Evolutionary conservation across 2,888 invertebrate genomes (phyloP).

Genomic region (Troides helena): DNA sequence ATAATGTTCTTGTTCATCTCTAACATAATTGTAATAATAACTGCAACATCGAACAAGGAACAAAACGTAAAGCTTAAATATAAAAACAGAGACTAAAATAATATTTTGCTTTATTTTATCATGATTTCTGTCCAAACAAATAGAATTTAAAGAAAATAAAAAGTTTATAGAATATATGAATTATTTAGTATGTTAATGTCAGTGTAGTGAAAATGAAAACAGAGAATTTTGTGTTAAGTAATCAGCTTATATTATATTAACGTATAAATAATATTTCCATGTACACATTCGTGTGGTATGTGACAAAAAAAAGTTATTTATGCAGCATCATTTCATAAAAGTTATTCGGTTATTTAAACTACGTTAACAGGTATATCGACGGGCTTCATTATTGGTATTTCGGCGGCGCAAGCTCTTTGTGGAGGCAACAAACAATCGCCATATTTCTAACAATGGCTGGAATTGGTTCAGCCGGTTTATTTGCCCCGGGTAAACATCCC

Average conservation of each 20-base stretch:
- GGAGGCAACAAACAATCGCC: slow-evolving; percentile 50
- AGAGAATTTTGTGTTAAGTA: too few species aligned
- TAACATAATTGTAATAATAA: too few species aligned
- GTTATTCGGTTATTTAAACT: slow-evolving; percentile 2
- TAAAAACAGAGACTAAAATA: too few species aligned
- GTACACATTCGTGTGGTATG: not conserved
- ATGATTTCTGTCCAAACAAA: too few species aligned
- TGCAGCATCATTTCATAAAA: not conserved
- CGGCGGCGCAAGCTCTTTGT: slow-evolving; percentile 38
- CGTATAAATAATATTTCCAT: not conserved
- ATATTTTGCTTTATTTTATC: too few species aligned
- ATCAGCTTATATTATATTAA: not conserved
- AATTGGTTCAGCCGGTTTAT: slow-evolving; percentile 46
- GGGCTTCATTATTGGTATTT: slow-evolving; percentile 43
- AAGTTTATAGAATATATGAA: too few species aligned
- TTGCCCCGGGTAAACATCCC: slow-evolving; percentile 49
- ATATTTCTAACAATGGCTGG: slow-evolving; percentile 61
- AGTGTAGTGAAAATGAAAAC: too few species aligned
- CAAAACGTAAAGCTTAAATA: too few species aligned
- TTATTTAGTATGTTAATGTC: too few species aligned
- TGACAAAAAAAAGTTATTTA: not conserved
- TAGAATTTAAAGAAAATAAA: too few species aligned
- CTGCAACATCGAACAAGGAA: too few species aligned
- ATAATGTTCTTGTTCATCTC: too few species aligned
- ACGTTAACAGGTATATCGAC: slow-evolving; percentile 5